phyloP scores from a whole-genome alignment of 2,888 invertebrate genomes.

The Melipona bicolor region DNA sequence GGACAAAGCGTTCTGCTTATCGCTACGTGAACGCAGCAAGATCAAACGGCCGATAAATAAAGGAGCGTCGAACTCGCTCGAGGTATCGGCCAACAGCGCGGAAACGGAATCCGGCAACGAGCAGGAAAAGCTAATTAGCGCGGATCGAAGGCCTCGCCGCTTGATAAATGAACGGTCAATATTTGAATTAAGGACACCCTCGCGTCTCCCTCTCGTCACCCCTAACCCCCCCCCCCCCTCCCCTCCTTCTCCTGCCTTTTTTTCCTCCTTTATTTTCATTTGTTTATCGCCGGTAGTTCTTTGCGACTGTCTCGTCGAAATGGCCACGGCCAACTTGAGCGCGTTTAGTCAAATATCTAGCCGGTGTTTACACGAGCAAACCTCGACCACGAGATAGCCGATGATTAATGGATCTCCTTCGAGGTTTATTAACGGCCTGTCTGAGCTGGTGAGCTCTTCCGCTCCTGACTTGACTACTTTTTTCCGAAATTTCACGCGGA shows the following conservation, averaged over 20 bases:
- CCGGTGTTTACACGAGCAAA: slow-evolving; percentile 73
- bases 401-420: slow-evolving; percentile 80
- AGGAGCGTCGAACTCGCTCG: slow-evolving; percentile 61
- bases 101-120: slow-evolving; percentile 66
- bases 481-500: not conserved
- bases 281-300: slow-evolving; percentile 37
- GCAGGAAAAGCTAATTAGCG: slow-evolving; percentile 75
- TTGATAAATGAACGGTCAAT: slow-evolving; percentile 82
- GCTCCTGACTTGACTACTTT: slow-evolving; percentile 25
- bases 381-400: slow-evolving; percentile 73
- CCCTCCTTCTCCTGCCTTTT: slow-evolving; percentile 29
- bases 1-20: slow-evolving; percentile 57
- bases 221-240: no score
- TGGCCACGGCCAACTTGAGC: slow-evolving; percentile 52
- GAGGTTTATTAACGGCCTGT: slow-evolving; percentile 78
- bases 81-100: slow-evolving; percentile 56
- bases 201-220: not conserved
- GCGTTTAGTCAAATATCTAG: slow-evolving; percentile 75
- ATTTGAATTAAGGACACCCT: slow-evolving; percentile 75
- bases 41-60: slow-evolving; percentile 71
- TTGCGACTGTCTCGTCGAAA: slow-evolving; percentile 30
- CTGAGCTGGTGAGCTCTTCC: slow-evolving; percentile 17
- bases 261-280: slow-evolving; percentile 52
- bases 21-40: slow-evolving; percentile 60
- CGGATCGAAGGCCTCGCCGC: slow-evolving; percentile 71